Evolutionary conservation across 2,888 invertebrate species (phyloP).

Genomic region (Timema cristinae): DNA sequence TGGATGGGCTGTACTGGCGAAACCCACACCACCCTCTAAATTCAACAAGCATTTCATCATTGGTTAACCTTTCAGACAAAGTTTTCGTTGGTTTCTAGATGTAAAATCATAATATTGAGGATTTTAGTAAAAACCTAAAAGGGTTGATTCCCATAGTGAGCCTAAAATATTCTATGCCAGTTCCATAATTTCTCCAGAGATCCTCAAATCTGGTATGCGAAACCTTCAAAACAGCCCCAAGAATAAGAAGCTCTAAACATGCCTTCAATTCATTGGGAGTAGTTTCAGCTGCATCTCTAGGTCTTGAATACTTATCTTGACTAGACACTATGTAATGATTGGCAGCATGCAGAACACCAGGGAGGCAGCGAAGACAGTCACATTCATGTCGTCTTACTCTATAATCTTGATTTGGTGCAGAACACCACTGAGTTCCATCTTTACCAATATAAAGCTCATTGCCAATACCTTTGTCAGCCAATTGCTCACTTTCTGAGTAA

Average conservation of each 20-base stretch:
- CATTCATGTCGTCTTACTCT: neutral
- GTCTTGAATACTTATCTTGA: slow-evolving; percentile 1
- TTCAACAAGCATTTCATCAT: slow-evolving; percentile 31
- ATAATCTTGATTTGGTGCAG: neutral
- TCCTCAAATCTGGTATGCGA: neutral
- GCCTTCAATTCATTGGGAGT: slow-evolving; percentile 1
- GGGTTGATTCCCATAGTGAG: neutral
- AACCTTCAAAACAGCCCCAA: slow-evolving; percentile 2
- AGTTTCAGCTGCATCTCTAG: neutral
- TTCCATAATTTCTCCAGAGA: slow-evolving; percentile 7
- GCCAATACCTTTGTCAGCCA: neutral
- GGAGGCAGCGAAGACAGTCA: neutral
- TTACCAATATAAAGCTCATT: neutral
- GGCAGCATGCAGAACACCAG: neutral
- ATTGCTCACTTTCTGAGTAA: neutral
- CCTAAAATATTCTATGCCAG: slow-evolving; percentile 4
- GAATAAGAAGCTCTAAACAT: neutral
- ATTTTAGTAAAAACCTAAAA: slow-evolving; percentile 3
- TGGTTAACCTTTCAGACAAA: slow-evolving; percentile 34
- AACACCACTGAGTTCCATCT: slow-evolving; percentile 5
- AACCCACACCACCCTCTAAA: slow-evolving; percentile 34
- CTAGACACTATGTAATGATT: neutral
- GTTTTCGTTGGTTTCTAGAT: neutral
- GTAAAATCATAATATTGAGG: neutral
- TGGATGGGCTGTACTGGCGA: slow-evolving; percentile 39